These are phyloP conservation scores for Lordiphosa collinella DNA, from an alignment of 1,140 invertebrate species.

Conservation along the genomic window DNA sequence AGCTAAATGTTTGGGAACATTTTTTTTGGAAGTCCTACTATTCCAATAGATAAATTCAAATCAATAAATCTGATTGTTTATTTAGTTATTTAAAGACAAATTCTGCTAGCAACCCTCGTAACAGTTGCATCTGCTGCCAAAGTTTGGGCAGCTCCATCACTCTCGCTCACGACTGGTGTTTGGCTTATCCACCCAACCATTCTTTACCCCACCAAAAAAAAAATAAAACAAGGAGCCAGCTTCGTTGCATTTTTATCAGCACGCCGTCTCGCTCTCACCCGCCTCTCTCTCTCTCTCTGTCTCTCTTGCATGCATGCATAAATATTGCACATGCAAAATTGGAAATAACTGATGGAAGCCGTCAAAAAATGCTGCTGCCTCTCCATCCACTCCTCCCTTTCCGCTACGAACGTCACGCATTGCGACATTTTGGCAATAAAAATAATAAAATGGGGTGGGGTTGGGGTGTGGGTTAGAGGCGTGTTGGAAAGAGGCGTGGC, in stretches of 20 bases:
- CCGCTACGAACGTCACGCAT: constrained; percentile 9
- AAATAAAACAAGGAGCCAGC: constrained; percentile 27
- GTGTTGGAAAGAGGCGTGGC: constrained; percentile 32
- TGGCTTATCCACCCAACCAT: constrained; percentile 28
- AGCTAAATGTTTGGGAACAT: no score
- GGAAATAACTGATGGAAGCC: constrained; percentile 74
- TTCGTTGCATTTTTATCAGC: constrained; percentile 47
- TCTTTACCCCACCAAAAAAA: constrained; percentile 15
- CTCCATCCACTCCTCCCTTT: not conserved
- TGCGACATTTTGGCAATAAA: constrained; percentile 42
- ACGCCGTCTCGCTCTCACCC: not conserved
- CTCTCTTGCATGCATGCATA: constrained; percentile 44
- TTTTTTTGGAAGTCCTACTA: no score
- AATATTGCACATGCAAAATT: constrained; percentile 70
- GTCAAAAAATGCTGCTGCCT: constrained; percentile 63
- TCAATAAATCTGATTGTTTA: no score
- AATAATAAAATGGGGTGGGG: constrained; percentile 23
- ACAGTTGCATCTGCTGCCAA: constrained; percentile 45
- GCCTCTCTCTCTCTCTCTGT: not conserved
- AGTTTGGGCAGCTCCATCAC: constrained; percentile 59
- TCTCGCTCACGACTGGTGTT: constrained; percentile 46
- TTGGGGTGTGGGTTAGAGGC: constrained; percentile 7
- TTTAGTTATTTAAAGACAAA: no score
- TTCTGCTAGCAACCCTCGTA: constrained; percentile 5
- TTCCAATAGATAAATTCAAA: no score